Conservation (phyloP, 2,888 invertebrate genomes). For the Plemyria rubiginata region DNA sequence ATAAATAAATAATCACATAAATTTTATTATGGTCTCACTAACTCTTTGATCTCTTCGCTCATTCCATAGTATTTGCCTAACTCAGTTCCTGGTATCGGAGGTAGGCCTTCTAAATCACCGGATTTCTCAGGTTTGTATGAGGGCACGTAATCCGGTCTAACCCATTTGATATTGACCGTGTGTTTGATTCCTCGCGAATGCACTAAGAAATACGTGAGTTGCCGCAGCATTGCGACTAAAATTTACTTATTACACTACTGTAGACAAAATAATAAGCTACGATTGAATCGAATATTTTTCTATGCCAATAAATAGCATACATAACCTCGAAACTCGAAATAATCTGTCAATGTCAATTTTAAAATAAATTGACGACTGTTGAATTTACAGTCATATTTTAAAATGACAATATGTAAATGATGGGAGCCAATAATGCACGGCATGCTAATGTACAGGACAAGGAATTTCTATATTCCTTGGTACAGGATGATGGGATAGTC, state of each 20-base stretch:
- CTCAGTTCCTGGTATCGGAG: conserved; percentile 81
- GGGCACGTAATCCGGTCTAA: conserved; percentile 88
- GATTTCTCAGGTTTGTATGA: conserved; percentile 87
- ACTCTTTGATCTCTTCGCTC: conserved; percentile 90
- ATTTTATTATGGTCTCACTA: conserved; percentile 50
- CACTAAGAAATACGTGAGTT: conserved; percentile 62
- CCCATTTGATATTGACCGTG: conserved; percentile 91
- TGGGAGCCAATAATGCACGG: no score
- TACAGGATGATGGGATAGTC: no score
- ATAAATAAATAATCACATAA: background rate
- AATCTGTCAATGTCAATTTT: no score
- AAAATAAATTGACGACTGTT: no score
- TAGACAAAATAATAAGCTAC: no score
- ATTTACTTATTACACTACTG: background rate
- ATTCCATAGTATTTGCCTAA: conserved; percentile 80
- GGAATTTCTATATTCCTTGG: no score
- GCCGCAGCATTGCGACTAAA: conserved; percentile 62
- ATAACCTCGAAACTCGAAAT: no score
- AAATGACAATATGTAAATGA: no score
- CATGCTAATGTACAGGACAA: no score
- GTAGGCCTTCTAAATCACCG: conserved; percentile 87
- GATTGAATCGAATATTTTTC: no score
- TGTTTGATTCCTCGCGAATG: conserved; percentile 86
- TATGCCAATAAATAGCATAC: no score
- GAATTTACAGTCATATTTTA: no score